Conservation (phyloP, 1,140 invertebrate genomes). For the Aphelenchoides besseyi region DNA sequence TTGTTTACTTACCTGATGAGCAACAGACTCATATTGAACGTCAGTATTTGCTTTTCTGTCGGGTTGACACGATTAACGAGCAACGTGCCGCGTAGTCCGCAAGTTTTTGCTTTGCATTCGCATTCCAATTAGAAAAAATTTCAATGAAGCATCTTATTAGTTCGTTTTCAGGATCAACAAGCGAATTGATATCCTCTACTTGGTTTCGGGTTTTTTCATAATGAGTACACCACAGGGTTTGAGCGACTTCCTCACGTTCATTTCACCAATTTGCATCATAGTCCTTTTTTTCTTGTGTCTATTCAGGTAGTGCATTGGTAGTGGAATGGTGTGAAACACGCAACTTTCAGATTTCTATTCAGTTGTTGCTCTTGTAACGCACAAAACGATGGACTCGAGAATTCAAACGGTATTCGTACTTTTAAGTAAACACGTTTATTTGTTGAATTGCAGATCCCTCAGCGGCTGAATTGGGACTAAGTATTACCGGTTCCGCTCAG, state of each 20-base stretch:
- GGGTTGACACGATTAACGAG: not conserved
- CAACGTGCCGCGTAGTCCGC: not conserved
- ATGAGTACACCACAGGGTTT: not conserved
- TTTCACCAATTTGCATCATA: constrained; percentile 11
- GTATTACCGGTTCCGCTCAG: not conserved
- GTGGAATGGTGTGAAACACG: too few relatives aligned
- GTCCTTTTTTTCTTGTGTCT: constrained; percentile 9
- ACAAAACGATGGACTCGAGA: not conserved
- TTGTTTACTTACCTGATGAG: not conserved
- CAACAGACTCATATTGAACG: not conserved
- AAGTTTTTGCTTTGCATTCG: not conserved
- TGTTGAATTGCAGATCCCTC: not conserved
- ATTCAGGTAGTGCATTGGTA: too few relatives aligned
- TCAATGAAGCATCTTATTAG: not conserved
- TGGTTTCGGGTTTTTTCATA: not conserved
- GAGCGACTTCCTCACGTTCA: constrained; percentile 5
- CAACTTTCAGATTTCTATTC: constrained; percentile 5
- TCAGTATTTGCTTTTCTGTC: not conserved
- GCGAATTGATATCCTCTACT: not conserved
- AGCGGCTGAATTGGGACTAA: not conserved
- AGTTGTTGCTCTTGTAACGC: not conserved
- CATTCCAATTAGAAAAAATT: not conserved
- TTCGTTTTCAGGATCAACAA: not conserved
- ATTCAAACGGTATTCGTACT: not conserved
- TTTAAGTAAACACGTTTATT: not conserved